Percentiles rank a stretch among this genome's conserved stretches.
These are phyloP conservation scores for Gallinago jamesoni DNA, from an alignment of 2,113 vertebrate genomes.

Conservation along the genomic window DNA sequence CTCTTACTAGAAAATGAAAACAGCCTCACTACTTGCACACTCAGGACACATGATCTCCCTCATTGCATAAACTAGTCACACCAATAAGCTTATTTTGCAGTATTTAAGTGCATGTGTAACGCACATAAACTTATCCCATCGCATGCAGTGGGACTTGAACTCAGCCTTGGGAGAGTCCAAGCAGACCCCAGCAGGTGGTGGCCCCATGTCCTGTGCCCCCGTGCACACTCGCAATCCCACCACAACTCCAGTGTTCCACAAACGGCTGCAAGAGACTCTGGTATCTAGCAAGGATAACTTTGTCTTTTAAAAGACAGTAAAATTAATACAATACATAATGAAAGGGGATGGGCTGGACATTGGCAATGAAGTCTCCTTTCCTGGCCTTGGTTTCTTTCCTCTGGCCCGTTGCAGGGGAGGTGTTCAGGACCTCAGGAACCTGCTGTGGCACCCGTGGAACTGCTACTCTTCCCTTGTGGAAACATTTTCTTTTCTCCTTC, in stretches of 20 bases:
- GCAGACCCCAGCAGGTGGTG: background rate
- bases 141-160: background rate
- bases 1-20: background rate
- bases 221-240: background rate
- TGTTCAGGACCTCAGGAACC: accelerated
- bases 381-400: background rate
- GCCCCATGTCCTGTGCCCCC: too few relatives aligned
- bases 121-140: background rate
- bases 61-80: background rate
- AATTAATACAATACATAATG: background rate
- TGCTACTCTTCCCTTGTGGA: background rate
- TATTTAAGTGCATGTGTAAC: background rate
- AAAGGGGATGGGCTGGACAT: background rate
- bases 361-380: background rate
- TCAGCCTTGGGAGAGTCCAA: background rate
- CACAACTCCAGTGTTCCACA: background rate
- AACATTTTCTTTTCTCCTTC: background rate
- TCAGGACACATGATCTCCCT: accelerated
- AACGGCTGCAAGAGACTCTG: background rate
- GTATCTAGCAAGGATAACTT: background rate
- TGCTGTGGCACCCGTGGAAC: background rate
- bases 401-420: too few relatives aligned
- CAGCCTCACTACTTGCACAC: background rate
- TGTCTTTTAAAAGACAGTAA: background rate
- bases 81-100: background rate